These are phyloP conservation scores for Ammospiza maritima DNA, from an alignment of 2,797 vertebrate species.

Conservation along the genomic window DNA sequence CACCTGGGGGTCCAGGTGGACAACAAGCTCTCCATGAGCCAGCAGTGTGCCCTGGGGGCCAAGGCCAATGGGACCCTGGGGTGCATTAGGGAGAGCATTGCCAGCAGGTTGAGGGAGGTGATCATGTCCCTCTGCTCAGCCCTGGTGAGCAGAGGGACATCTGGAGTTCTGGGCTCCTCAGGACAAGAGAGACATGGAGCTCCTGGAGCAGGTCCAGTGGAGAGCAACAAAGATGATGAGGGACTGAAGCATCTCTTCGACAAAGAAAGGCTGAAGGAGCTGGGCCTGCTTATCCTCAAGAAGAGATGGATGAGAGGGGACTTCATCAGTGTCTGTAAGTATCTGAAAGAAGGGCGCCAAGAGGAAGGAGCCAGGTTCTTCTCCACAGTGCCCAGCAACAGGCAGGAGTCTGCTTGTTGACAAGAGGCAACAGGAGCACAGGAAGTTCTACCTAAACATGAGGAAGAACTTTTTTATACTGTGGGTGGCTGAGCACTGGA, in stretches of 20 bases:
- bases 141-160: background rate
- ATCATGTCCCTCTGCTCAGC: background rate
- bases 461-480: background rate
- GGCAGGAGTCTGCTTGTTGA: background rate
- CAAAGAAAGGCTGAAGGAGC: accelerated
- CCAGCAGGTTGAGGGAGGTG: background rate
- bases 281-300: background rate
- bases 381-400: background rate
- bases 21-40: background rate
- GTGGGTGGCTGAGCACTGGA: background rate
- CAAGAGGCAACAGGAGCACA: background rate
- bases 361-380: background rate
- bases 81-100: background rate
- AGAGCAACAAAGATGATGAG: background rate
- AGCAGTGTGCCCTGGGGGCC: background rate
- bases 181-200: background rate
- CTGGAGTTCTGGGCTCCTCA: background rate
- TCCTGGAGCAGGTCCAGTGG: background rate
- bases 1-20: background rate
- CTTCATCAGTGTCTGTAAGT: no score
- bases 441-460: background rate
- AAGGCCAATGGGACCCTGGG: background rate
- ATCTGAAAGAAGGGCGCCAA: background rate
- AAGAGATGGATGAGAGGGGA: accelerated
- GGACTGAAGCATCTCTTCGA: background rate